These are phyloP conservation scores for Tympanoctomys barrerae DNA, from an alignment of 2,797 vertebrate species.

Conservation along the genomic window DNA sequence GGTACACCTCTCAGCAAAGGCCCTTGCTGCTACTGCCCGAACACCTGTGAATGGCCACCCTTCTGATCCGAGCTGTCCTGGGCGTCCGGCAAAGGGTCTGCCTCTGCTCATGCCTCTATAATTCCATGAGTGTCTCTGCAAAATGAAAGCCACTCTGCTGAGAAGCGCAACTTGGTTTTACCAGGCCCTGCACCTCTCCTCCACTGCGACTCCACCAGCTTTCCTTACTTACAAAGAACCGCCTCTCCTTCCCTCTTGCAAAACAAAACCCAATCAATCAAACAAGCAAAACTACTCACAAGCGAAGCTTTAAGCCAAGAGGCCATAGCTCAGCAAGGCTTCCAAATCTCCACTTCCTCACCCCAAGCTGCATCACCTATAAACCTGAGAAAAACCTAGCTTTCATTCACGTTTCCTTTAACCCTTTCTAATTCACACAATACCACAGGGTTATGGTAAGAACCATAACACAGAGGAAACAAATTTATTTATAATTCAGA, in stretches of 20 bases:
- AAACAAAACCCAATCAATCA: not conserved
- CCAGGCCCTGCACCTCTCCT: not conserved
- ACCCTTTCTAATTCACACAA: not conserved
- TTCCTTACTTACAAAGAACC: not conserved
- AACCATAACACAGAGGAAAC: not conserved
- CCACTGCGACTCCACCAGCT: not conserved
- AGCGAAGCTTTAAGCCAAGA: not conserved
- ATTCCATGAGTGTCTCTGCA: not conserved
- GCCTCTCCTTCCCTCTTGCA: not conserved
- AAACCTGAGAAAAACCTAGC: not conserved
- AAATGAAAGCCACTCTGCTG: not conserved
- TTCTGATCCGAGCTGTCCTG: not conserved
- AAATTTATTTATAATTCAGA: not conserved
- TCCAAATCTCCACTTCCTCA: not conserved
- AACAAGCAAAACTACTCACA: not conserved
- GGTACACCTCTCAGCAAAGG: rapidly evolving
- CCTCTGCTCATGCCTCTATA: not conserved
- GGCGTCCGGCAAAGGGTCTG: not conserved
- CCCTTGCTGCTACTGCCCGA: not conserved
- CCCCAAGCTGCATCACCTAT: not conserved
- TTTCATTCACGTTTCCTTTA: not conserved
- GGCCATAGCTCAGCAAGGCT: not conserved
- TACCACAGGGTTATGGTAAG: not conserved
- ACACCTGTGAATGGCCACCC: not conserved
- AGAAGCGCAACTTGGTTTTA: rapidly evolving